Evolutionary conservation across 2,888 invertebrate genomes (phyloP).

Genomic region (Hemaris fuciformis): DNA sequence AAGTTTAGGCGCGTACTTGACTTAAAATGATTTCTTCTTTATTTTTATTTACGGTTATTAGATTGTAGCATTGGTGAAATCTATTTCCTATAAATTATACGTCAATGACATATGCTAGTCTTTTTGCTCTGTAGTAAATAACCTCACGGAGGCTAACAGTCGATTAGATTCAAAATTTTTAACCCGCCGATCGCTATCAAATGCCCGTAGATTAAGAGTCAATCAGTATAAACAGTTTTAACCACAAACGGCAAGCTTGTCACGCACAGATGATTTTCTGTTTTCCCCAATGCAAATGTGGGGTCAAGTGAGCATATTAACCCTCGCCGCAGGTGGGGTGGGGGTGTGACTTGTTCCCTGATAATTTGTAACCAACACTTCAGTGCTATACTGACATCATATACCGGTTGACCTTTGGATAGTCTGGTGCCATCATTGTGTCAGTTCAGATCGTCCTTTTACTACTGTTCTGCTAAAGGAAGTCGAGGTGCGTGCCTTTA

Average conservation of each 20-base stretch:
- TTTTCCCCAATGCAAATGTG: slow-evolving; percentile 53
- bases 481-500: slow-evolving; percentile 24
- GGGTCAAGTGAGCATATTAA: slow-evolving; percentile 75
- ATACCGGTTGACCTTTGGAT: slow-evolving; percentile 66
- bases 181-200: background rate
- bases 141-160: background rate
- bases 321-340: slow-evolving; percentile 69
- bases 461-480: background rate
- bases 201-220: background rate
- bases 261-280: slow-evolving; percentile 68
- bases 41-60: background rate
- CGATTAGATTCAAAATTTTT: background rate
- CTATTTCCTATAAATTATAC: no score
- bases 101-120: no score
- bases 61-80: background rate
- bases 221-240: background rate
- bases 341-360: slow-evolving; percentile 54
- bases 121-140: background rate
- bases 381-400: slow-evolving; percentile 63
- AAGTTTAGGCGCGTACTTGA: no score
- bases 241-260: slow-evolving; percentile 30
- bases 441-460: slow-evolving; percentile 5
- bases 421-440: slow-evolving; percentile 44
- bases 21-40: background rate
- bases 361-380: slow-evolving; percentile 71